phyloP scores from a whole-genome alignment of 1,140 invertebrate species.

The Drosophila grimshawi region DNA sequence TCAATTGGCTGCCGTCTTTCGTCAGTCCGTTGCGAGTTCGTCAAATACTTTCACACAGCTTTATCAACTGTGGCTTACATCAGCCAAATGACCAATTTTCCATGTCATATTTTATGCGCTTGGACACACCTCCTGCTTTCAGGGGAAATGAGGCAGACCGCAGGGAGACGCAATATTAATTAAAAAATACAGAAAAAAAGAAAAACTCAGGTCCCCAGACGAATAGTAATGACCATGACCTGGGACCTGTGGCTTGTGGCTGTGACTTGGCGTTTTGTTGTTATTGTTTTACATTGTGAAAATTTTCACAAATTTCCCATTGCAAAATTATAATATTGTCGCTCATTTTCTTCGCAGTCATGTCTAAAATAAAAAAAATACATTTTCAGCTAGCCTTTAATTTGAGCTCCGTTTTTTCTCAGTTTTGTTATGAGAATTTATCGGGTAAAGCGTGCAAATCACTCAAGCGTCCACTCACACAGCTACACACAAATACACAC shows the following conservation, averaged over 20 bases:
- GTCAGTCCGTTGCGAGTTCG: constrained; percentile 7
- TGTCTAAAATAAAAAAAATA: constrained; percentile 45
- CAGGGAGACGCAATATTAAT: constrained; percentile 52
- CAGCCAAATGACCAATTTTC: constrained; percentile 53
- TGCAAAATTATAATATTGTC: constrained; percentile 51
- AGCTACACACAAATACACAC: neutral
- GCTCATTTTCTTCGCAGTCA: neutral
- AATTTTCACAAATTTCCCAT: constrained; percentile 43
- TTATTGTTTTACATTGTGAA: constrained; percentile 39
- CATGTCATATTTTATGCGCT: constrained; percentile 47
- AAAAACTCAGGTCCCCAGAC: constrained; percentile 31
- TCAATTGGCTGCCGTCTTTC: constrained; percentile 60
- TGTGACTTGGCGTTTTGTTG: neutral
- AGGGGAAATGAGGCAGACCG: constrained; percentile 5
- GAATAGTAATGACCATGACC: constrained; percentile 62
- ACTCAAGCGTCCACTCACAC: constrained; percentile 36
- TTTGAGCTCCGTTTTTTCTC: constrained; percentile 42
- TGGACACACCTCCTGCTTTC: constrained; percentile 22
- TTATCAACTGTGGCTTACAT: constrained; percentile 55
- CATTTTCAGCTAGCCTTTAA: constrained; percentile 48
- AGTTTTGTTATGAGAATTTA: constrained; percentile 50
- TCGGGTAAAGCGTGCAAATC: constrained; percentile 45
- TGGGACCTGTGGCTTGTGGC: constrained; percentile 17
- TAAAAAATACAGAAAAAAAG: constrained; percentile 37
- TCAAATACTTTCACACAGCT: constrained; percentile 67